Conservation (phyloP, 2,888 invertebrate genomes). For the Leptopilina syphax region DNA sequence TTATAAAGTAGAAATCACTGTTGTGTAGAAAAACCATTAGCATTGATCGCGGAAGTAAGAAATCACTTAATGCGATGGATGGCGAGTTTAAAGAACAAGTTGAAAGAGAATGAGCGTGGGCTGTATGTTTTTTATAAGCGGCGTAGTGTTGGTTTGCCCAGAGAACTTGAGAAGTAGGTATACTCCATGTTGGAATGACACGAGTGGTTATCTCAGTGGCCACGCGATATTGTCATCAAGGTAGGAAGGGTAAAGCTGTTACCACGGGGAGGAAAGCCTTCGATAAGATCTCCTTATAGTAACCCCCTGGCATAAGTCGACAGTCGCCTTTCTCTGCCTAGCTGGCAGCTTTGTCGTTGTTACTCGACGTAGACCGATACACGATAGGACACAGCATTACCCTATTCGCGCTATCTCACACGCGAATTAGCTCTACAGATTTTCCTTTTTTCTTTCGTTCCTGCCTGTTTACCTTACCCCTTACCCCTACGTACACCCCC, state of each 20-base stretch:
- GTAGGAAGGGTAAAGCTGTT: slow-evolving; percentile 64
- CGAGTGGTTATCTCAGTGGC: slow-evolving; percentile 75
- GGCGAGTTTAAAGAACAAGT: slow-evolving; percentile 34
- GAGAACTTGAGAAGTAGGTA: slow-evolving; percentile 66
- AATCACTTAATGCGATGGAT: slow-evolving; percentile 40
- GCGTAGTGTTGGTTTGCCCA: slow-evolving; percentile 36
- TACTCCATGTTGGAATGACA: slow-evolving; percentile 76
- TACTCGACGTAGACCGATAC: slow-evolving; percentile 71
- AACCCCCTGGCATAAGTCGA: slow-evolving; percentile 67
- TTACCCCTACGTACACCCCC: not conserved
- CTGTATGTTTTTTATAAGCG: slow-evolving; percentile 44
- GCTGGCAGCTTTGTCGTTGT: slow-evolving; percentile 65
- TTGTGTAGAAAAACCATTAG: slow-evolving; percentile 31
- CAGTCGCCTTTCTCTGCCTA: slow-evolving; percentile 74
- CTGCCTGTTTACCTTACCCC: not conserved
- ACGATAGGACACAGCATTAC: slow-evolving; percentile 62
- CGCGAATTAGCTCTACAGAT: slow-evolving; percentile 76
- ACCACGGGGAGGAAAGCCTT: slow-evolving; percentile 52
- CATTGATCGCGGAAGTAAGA: slow-evolving; percentile 39
- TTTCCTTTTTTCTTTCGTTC: slow-evolving; percentile 60
- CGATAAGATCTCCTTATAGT: slow-evolving; percentile 68
- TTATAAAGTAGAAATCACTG: not conserved
- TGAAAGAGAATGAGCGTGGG: slow-evolving; percentile 48
- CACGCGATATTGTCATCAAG: slow-evolving; percentile 77
- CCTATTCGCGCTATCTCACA: slow-evolving; percentile 71